These are phyloP conservation scores for Alectura lathami DNA, from an alignment of 2,113 vertebrate species.

Conservation along the genomic window DNA sequence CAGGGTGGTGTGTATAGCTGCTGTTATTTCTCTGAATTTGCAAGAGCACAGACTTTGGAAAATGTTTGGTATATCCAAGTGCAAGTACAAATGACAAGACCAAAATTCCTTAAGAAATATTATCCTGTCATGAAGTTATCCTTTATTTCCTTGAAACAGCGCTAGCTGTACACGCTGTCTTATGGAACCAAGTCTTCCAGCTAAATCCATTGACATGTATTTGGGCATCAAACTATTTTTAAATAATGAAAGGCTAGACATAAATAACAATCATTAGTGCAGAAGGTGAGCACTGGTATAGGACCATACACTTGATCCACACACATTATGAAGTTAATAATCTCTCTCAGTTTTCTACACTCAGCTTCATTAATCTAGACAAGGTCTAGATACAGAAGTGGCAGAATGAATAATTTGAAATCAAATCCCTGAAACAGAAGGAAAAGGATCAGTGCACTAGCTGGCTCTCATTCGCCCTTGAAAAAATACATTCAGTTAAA, in stretches of 20 bases:
- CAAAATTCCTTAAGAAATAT: not conserved
- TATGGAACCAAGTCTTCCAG: not conserved
- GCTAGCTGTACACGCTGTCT: not conserved
- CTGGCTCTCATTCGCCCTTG: not conserved
- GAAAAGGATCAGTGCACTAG: not conserved
- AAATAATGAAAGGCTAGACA: not conserved
- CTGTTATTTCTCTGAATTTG: not conserved
- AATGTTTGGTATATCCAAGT: not conserved
- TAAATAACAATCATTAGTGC: not conserved
- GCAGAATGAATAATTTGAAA: constrained; percentile 25
- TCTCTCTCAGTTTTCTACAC: not conserved
- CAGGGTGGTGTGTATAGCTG: not conserved
- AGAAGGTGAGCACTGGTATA: not conserved
- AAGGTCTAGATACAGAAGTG: not conserved
- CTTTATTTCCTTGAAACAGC: not conserved
- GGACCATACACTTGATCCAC: not conserved
- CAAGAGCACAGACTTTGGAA: not conserved
- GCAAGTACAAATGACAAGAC: not conserved
- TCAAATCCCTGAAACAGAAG: not conserved
- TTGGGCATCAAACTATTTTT: constrained; percentile 3
- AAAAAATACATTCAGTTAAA: constrained; percentile 4
- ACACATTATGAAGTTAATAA: not conserved
- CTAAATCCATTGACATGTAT: not conserved
- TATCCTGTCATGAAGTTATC: not conserved
- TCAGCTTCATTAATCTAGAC: constrained; percentile 5